These are phyloP conservation scores for Solenopsis invicta DNA, from an alignment of 1,140 invertebrate species.

Conservation along the genomic window DNA sequence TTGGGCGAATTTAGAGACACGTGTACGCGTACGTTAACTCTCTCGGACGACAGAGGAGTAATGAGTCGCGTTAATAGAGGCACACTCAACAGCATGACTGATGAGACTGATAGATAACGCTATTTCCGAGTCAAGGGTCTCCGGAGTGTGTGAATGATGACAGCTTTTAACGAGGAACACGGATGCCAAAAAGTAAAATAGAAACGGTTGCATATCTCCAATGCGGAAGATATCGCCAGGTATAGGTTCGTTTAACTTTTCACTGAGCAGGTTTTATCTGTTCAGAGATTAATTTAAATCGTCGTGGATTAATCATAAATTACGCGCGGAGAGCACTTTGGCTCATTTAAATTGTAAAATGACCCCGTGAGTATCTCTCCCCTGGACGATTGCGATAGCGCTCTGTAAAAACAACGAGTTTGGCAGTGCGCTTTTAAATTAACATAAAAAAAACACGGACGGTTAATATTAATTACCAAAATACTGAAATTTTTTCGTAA, in stretches of 20 bases:
- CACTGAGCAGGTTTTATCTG: not conserved
- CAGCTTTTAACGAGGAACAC: conserved; percentile 54
- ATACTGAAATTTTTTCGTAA: not conserved
- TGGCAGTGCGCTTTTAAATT: conserved; percentile 2
- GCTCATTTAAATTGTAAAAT: conserved; percentile 50
- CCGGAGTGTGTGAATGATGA: conserved; percentile 47
- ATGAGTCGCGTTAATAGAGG: conserved; percentile 64
- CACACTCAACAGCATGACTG: conserved; percentile 55
- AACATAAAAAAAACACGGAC: not conserved
- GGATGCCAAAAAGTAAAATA: conserved; percentile 47
- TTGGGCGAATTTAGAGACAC: conserved; percentile 48
- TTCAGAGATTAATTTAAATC: conserved; percentile 36
- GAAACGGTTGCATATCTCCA: conserved; percentile 24
- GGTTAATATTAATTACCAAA: not conserved
- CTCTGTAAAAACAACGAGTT: not conserved
- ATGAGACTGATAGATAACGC: conserved; percentile 52
- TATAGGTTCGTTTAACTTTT: conserved; percentile 18
- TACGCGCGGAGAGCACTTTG: conserved; percentile 12
- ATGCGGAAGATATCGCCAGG: conserved; percentile 18
- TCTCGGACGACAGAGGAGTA: conserved; percentile 30
- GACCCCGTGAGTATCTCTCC: not conserved
- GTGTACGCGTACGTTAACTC: conserved; percentile 25
- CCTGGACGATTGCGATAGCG: not conserved
- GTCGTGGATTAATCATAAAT: conserved; percentile 43
- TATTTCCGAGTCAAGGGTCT: conserved; percentile 63